These are phyloP conservation scores for Carterocephalus palaemon DNA, from an alignment of 2,888 invertebrate species.

Conservation along the genomic window DNA sequence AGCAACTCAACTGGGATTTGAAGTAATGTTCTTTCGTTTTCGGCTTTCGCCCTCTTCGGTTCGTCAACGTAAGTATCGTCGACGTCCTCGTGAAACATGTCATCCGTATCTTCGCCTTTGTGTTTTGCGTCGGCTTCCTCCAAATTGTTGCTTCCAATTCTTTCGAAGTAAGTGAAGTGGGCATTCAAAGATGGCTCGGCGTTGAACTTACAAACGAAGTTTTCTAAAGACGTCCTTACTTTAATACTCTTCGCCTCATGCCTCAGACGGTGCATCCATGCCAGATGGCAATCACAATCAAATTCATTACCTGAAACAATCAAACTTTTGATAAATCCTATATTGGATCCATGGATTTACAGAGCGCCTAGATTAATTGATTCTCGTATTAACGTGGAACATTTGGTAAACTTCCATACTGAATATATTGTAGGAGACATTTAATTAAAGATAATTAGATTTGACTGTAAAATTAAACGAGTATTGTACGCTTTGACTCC, in stretches of 20 bases:
- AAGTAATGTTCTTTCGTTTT: slow-evolving; percentile 70
- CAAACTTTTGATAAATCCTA: slow-evolving; percentile 31
- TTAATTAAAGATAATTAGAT: slow-evolving; percentile 18
- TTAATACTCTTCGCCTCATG: slow-evolving; percentile 86
- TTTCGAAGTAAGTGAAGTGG: slow-evolving; percentile 67
- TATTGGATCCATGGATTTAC: slow-evolving; percentile 29
- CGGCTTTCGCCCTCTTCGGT: slow-evolving; percentile 55
- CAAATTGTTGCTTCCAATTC: slow-evolving; percentile 59
- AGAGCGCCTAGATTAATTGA: slow-evolving; percentile 28
- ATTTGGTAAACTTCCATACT: slow-evolving; percentile 13
- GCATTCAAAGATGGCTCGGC: slow-evolving; percentile 58
- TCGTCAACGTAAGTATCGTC: slow-evolving; percentile 61
- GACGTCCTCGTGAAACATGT: slow-evolving; percentile 63
- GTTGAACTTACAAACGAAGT: slow-evolving; percentile 85
- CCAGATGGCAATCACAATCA: slow-evolving; percentile 89
- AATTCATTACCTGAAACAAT: slow-evolving; percentile 88
- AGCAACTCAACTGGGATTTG: slow-evolving; percentile 78
- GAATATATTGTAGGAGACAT: slow-evolving; percentile 10
- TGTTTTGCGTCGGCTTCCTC: slow-evolving; percentile 57
- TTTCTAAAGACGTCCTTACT: slow-evolving; percentile 84
- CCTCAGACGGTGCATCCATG: slow-evolving; percentile 88
- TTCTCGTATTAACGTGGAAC: slow-evolving; percentile 23
- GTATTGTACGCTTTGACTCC: not conserved
- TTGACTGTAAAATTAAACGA: slow-evolving; percentile 4
- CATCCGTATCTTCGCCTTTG: slow-evolving; percentile 58